A percentile compares a stretch with the other conserved stretches of the same genome.
Evolutionary conservation across 2,888 invertebrate species (phyloP).

Genomic region (Xanthorhoe designata): DNA sequence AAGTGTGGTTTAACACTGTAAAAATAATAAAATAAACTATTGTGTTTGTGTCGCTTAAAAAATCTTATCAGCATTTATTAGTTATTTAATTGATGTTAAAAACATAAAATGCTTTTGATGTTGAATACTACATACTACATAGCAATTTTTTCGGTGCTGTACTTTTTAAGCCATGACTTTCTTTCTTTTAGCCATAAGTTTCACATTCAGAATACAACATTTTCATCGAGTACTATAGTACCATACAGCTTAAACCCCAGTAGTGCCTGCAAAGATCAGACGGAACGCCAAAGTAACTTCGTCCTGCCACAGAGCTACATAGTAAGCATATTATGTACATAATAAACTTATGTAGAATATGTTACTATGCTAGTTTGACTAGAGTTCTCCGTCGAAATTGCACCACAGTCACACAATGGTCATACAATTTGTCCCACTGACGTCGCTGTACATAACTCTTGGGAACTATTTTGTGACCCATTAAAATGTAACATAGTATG

Average conservation of each 20-base stretch:
- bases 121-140: too few relatives aligned
- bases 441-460: conserved; percentile 68
- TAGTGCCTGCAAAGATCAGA: neutral
- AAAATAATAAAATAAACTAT: too few relatives aligned
- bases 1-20: too few relatives aligned
- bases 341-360: conserved; percentile 6
- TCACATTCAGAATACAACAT: too few relatives aligned
- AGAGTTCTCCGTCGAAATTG: conserved; percentile 56
- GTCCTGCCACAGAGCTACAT: conserved; percentile 1
- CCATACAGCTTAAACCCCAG: neutral
- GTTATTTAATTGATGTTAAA: too few relatives aligned
- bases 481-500: conserved; percentile 58
- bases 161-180: too few relatives aligned
- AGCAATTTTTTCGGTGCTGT: too few relatives aligned
- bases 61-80: too few relatives aligned
- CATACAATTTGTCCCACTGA: conserved; percentile 72
- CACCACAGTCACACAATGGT: conserved; percentile 62
- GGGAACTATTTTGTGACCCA: conserved; percentile 66
- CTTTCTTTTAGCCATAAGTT: too few relatives aligned
- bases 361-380: conserved; percentile 28
- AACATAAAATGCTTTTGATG: too few relatives aligned
- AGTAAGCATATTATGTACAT: conserved; percentile 3
- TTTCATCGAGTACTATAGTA: too few relatives aligned
- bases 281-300: neutral
- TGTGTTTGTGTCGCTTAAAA: too few relatives aligned